phyloP scores from a whole-genome alignment of 2,113 vertebrate species.

The Beaufortia kweichowensis region DNA sequence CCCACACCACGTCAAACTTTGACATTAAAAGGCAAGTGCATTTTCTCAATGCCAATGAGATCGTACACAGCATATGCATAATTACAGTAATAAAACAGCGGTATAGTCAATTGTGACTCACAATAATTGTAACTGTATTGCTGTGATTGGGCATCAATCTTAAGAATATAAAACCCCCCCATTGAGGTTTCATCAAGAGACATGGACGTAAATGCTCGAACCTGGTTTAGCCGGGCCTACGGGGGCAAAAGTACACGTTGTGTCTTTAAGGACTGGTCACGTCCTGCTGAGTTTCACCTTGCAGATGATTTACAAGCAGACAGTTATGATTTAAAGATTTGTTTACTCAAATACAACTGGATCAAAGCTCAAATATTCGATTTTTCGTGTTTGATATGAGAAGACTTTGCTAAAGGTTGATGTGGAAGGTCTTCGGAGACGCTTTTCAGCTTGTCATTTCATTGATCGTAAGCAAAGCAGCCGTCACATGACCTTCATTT shows the following conservation, averaged over 20 bases:
- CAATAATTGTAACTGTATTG: not conserved
- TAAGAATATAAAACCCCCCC: constrained; percentile 6
- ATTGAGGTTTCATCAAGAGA: constrained; percentile 11
- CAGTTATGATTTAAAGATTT: constrained; percentile 24
- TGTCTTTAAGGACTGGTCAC: constrained; percentile 5
- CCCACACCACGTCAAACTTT: constrained; percentile 16
- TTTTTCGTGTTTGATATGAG: not conserved
- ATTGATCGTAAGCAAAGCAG: not conserved
- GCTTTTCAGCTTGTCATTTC: not conserved
- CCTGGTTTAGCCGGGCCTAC: not conserved
- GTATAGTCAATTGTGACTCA: not conserved
- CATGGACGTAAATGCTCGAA: not conserved
- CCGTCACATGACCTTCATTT: constrained; percentile 6
- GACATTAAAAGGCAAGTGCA: not conserved
- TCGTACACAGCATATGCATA: not conserved
- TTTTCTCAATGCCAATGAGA: constrained; percentile 11
- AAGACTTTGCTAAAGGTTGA: not conserved
- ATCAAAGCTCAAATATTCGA: not conserved
- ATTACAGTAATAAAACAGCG: constrained; percentile 21
- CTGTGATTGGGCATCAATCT: constrained; percentile 19
- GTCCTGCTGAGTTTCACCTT: constrained; percentile 11
- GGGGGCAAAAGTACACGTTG: not conserved
- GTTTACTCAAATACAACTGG: constrained; percentile 6
- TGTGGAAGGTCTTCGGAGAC: constrained; percentile 2
- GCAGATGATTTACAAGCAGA: constrained; percentile 8